Evolutionary conservation across 2,113 vertebrate species (phyloP), one percentile per base, ranked within the genome.

Genomic region (Ploceus nigricollis): DNA sequence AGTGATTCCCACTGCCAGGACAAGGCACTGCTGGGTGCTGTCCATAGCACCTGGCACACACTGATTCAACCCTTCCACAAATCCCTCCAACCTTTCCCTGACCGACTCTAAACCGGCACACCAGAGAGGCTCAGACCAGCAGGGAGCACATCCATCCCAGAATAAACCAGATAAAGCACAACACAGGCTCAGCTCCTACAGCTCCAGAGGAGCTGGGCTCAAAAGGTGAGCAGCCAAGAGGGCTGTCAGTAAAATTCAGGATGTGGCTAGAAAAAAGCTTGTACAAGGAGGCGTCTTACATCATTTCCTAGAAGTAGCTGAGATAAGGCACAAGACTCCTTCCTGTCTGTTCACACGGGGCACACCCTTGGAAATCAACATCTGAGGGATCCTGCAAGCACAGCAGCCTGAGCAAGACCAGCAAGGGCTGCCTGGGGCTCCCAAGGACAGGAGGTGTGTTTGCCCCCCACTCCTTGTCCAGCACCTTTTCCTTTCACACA

Each of bases 31-130:
- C 51, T 42, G 56, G 0, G 2, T 48, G 40, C 82, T 48, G 23
- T 11, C 42, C 4, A 1, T 0, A 30, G 54, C 78, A 60, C 6
- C 58, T 51, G 40, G 7, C 35, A 45, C 35, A n/a, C 31, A 1
- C n/a, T 11, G 63, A 69, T 18, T 70, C 57, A 40, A 24, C 1
- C 1, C 20, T 27, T 8, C 64, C 21, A 16, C 3, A 76, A 56
- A 86, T 48, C 11, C 54, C 48, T 47, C 39, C 23, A 51, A 13
- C 28, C 51, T 35, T 10, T 14, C 37, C n/a, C 44, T 84, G 48
- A 24, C 24, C 0, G 0, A 20, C n/a, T 63, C 64, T 31, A 13
- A 44, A 25, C 2, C 1, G 0, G 39, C 11, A 13, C 66, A 5
- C 39, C 5, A 0, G 4, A 40, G 60, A 56, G 50, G 15, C 56